Conservation (phyloP, 2,888 invertebrate genomes). For the Tridacna crocea region DNA sequence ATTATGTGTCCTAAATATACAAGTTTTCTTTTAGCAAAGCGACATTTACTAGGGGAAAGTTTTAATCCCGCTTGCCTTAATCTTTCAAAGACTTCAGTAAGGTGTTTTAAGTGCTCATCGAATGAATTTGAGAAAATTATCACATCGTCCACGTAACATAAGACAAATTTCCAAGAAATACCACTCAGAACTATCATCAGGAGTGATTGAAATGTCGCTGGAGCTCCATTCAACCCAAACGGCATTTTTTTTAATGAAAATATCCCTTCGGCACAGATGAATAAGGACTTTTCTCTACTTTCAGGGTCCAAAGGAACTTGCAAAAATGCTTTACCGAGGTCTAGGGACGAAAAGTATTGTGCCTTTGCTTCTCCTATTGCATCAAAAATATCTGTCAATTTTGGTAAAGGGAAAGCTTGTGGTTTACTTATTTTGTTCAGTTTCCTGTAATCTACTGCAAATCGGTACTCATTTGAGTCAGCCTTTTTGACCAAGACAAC, state of each 20-base stretch:
- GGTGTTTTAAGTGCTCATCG: conserved; percentile 51
- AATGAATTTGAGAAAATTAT: conserved; percentile 48
- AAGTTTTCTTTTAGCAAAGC: conserved; percentile 48
- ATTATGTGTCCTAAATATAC: conserved; percentile 58
- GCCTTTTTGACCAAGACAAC: neutral
- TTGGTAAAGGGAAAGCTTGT: conserved; percentile 55
- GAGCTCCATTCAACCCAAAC: conserved; percentile 59
- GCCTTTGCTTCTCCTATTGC: conserved; percentile 55
- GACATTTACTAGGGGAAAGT: conserved; percentile 44
- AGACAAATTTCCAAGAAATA: conserved; percentile 49
- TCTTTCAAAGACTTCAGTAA: conserved; percentile 51
- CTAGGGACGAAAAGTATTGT: conserved; percentile 52
- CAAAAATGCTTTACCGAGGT: conserved; percentile 33
- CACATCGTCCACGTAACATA: conserved; percentile 61
- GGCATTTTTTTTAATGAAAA: neutral
- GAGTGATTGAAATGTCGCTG: conserved; percentile 56
- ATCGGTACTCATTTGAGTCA: neutral
- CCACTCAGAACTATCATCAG: conserved; percentile 53
- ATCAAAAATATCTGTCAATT: conserved; percentile 50
- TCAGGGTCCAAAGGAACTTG: conserved; percentile 32
- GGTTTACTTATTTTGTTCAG: conserved; percentile 25
- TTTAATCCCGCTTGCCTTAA: conserved; percentile 51
- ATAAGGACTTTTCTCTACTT: neutral
- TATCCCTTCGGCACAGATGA: neutral
- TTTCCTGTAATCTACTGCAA: conserved; percentile 14